Evolutionary conservation across 2,888 invertebrate genomes (phyloP).

Genomic region (Hyppa rectilinea): DNA sequence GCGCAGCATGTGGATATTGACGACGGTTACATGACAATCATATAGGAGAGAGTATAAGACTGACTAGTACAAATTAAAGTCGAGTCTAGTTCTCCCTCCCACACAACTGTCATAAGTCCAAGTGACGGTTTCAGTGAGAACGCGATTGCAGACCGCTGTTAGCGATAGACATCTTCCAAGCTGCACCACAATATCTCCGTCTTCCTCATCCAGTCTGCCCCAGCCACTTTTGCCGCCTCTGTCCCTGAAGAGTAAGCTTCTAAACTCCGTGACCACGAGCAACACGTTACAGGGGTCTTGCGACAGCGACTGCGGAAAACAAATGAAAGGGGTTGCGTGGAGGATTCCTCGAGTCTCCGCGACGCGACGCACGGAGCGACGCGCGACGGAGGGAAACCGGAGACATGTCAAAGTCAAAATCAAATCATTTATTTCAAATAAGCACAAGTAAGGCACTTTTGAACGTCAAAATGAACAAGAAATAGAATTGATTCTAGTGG

Average conservation of each 20-base stretch:
- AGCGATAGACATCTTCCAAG: not conserved
- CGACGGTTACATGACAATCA: not conserved
- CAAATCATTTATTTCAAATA: too few relatives aligned
- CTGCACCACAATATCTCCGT: not conserved
- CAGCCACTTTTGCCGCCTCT: not conserved
- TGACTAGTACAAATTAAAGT: slow-evolving; percentile 8
- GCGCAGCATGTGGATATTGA: not conserved
- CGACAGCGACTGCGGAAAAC: not conserved
- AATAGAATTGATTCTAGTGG: too few relatives aligned
- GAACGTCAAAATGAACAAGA: too few relatives aligned
- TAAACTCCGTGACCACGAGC: not conserved
- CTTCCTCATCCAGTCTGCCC: not conserved
- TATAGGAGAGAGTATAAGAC: slow-evolving; percentile 6
- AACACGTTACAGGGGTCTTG: not conserved
- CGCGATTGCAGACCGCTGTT: not conserved
- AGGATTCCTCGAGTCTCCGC: not conserved
- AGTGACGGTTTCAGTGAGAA: not conserved
- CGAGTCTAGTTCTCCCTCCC: not conserved
- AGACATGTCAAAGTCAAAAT: too few relatives aligned
- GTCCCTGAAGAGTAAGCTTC: not conserved
- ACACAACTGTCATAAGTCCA: not conserved
- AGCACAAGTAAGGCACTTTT: too few relatives aligned
- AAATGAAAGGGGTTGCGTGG: not conserved
- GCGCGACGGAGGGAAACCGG: not conserved
- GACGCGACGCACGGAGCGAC: not conserved